phyloP scores from a whole-genome alignment of 2,113 vertebrate genomes.

The Antidorcas marsupialis region DNA sequence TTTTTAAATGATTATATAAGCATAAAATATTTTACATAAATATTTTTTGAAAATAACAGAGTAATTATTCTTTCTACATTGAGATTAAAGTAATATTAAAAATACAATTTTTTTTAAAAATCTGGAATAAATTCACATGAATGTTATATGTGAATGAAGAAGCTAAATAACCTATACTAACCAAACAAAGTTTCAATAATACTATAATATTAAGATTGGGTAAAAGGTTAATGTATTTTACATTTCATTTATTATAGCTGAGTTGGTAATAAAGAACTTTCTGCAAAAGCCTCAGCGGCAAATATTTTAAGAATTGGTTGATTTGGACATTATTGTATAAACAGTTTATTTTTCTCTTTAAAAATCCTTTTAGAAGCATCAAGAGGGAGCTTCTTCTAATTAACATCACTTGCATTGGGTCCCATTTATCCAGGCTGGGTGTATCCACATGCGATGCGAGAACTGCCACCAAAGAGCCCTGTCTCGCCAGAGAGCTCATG shows the following conservation, averaged over 20 bases:
- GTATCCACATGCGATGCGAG: not conserved
- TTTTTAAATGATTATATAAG: not conserved
- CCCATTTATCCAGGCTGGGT: not conserved
- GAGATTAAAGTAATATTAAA: not conserved
- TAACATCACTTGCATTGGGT: not conserved
- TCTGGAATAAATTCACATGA: not conserved
- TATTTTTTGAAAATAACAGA: not conserved
- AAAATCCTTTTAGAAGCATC: not conserved
- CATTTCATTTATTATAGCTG: not conserved
- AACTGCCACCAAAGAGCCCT: not conserved
- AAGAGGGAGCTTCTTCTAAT: not conserved
- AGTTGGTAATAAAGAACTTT: not conserved
- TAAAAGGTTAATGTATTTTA: not conserved
- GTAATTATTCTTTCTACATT: not conserved
- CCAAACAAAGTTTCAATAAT: not conserved
- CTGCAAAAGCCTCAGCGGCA: not conserved
- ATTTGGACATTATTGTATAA: not conserved
- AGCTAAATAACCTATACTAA: not conserved
- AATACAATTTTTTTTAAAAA: not conserved
- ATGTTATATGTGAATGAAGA: not conserved
- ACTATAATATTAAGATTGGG: not conserved
- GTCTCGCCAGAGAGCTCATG: not conserved
- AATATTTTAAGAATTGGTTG: not conserved
- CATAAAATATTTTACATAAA: not conserved
- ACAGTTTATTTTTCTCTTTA: not conserved